Base-by-base conservation (phyloP, 2,113 vertebrate genomes). In the Arvicanthis niloticus region DNA sequence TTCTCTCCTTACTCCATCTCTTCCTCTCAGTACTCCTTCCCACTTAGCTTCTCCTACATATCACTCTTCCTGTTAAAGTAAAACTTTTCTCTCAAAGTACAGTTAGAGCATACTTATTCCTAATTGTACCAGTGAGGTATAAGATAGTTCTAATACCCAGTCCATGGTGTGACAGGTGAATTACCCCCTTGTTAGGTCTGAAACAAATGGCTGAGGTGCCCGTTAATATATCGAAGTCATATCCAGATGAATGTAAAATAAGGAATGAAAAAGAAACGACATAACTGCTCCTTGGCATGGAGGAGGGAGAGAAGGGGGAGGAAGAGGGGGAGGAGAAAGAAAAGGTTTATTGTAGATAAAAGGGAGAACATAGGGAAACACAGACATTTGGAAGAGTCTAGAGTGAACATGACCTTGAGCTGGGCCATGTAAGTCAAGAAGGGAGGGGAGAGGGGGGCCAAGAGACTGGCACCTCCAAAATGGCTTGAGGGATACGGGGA, bases 291-390 rank as follows among this genome's bases (percentile, higher is more conserved):
- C 72, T 73, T 11, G 3, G n/a, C 22, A 40, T 40, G 19, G n/a
- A 40, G 37, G 70, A 7, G 9, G 2, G 8, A 24, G 22, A 15
- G 17, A 13, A 5, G 2, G 73, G 42, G 0, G 8, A 17, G 8
- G 8, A 37, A 2, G 1, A 76, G 12, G 26, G 26, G 60, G 62
- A 65, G 9, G 62, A 29, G 24, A 11, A 29, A 65, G 62, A 31
- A 29, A 31, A 80, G 77, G 48, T 53, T 80, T 37, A 53, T 53
- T 37, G 31, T 37, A 21, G 8, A 80, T 37, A 80, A 53, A 75
- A 80, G 45, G 45, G 29, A 78, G 77, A 80, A 17, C 48, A 53
- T 12, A 45, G 40, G 17, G 21, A 75, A 26, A 75, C 12, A 42
- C 22, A 12, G 40, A 42, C 22, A 7, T 68, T 42, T 76, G 40